phyloP scores from a whole-genome alignment of 2,797 vertebrate species.

The Sebastes kiyomatsui region DNA sequence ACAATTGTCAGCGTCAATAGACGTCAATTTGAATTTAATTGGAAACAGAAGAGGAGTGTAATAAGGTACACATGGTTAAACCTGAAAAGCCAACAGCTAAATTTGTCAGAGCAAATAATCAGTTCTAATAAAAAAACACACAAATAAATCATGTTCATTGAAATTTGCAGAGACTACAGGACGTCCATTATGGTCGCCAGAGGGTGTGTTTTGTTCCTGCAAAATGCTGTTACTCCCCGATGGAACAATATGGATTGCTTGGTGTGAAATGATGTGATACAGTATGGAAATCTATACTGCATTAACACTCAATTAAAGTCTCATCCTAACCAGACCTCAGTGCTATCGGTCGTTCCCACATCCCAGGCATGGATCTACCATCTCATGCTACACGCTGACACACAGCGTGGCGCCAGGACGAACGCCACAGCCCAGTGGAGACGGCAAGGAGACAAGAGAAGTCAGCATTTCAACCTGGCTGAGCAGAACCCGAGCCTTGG shows the following conservation, averaged over 20 bases:
- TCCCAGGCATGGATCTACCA: conserved; percentile 39
- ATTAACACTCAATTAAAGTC: conserved; percentile 51
- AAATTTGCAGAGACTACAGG: neutral
- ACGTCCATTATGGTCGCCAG: neutral
- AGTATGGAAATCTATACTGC: conserved; percentile 40
- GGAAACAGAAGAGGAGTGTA: neutral
- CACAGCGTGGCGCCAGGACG: conserved; percentile 65
- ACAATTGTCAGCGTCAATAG: neutral
- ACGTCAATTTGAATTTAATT: neutral
- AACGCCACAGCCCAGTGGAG: conserved; percentile 10
- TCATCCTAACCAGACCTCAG: conserved; percentile 21
- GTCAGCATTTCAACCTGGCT: conserved; percentile 51
- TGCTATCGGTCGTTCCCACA: conserved; percentile 9
- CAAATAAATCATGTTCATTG: neutral
- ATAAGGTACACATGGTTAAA: neutral
- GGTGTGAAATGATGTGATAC: conserved; percentile 30
- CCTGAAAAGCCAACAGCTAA: neutral
- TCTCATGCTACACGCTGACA: conserved; percentile 61
- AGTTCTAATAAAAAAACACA: neutral
- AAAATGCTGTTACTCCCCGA: neutral
- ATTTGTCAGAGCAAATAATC: neutral
- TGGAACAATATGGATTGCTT: conserved; percentile 19
- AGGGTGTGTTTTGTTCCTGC: conserved; percentile 7
- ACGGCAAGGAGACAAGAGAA: conserved; percentile 23
- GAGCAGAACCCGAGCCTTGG: conserved; percentile 63